A percentile compares a stretch with the other conserved stretches of the same genome.
phyloP scores from a whole-genome alignment of 2,113 vertebrate genomes.

The Sus scrofa region DNA sequence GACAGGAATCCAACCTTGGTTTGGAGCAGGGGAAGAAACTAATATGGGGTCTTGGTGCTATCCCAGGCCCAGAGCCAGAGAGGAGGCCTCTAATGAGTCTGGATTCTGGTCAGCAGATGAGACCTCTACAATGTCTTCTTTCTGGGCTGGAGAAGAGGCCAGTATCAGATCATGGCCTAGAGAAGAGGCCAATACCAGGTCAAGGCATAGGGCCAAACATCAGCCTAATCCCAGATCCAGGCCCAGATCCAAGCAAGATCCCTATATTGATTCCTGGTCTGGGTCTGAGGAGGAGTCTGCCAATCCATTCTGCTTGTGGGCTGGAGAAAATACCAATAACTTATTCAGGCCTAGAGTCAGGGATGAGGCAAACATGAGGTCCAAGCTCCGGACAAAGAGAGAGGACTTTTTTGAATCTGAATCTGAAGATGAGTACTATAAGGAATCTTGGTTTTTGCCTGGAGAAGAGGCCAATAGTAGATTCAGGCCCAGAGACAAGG shows the following conservation, averaged over 20 bases:
- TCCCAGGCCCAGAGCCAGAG: constrained; percentile 73
- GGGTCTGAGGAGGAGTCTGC: constrained; percentile 78
- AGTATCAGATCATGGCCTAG: constrained; percentile 79
- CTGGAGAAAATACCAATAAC: constrained; percentile 73
- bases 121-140: constrained; percentile 69
- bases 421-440: constrained; percentile 78
- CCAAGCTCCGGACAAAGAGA: constrained; percentile 69
- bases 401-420: constrained; percentile 77
- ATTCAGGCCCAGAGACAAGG: constrained; percentile 59
- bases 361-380: constrained; percentile 64
- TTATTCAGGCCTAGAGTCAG: constrained; percentile 64
- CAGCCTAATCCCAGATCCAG: constrained; percentile 63
- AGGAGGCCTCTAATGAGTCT: constrained; percentile 77
- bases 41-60: constrained; percentile 77
- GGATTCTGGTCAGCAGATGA: constrained; percentile 81
- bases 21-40: constrained; percentile 61
- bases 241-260: constrained; percentile 70
- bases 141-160: constrained; percentile 70
- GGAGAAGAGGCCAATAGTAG: constrained; percentile 66
- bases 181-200: constrained; percentile 71
- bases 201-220: constrained; percentile 78
- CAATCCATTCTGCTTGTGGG: constrained; percentile 72
- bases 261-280: constrained; percentile 76
- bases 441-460: constrained; percentile 77
- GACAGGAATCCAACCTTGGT: constrained; percentile 70